A percentile compares a stretch with the other conserved stretches of the same genome.
These are phyloP conservation scores for Drosophila colorata DNA, from an alignment of 2,888 invertebrate species.

Conservation along the genomic window DNA sequence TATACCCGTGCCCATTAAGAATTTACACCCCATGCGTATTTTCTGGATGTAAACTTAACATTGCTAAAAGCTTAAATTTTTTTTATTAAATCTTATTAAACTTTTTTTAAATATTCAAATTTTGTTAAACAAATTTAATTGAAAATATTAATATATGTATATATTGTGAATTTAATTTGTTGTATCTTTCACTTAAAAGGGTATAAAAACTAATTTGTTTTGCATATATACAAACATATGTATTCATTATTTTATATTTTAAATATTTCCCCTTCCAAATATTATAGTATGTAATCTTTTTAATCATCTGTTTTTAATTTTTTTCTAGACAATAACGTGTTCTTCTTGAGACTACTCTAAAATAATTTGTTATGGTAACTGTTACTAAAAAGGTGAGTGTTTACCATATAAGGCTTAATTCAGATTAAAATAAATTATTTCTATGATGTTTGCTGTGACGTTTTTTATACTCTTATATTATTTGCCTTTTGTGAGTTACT, in stretches of 20 bases:
- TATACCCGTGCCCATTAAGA: neutral
- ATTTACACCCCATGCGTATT: neutral
- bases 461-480: neutral
- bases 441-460: neutral
- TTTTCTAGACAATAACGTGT: slow-evolving; percentile 15
- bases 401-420: neutral
- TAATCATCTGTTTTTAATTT: slow-evolving; percentile 14
- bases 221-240: neutral
- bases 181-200: neutral
- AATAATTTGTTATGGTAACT: slow-evolving; percentile 12
- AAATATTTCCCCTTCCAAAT: slow-evolving; percentile 1
- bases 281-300: slow-evolving; percentile 5
- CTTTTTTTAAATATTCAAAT: neutral
- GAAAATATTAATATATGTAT: no score
- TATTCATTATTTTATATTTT: neutral
- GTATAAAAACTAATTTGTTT: neutral
- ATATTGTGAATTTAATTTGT: neutral
- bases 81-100: neutral
- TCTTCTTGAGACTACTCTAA: slow-evolving; percentile 4
- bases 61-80: neutral
- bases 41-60: no score
- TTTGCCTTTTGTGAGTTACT: neutral
- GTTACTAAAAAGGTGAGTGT: slow-evolving; percentile 37
- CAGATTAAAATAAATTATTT: neutral
- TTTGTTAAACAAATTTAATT: no score